Percentiles rank a stretch among this genome's conserved stretches.
Evolutionary conservation across 1,140 invertebrate species (phyloP).

Genomic region (Phenacoccus solenopsis): DNA sequence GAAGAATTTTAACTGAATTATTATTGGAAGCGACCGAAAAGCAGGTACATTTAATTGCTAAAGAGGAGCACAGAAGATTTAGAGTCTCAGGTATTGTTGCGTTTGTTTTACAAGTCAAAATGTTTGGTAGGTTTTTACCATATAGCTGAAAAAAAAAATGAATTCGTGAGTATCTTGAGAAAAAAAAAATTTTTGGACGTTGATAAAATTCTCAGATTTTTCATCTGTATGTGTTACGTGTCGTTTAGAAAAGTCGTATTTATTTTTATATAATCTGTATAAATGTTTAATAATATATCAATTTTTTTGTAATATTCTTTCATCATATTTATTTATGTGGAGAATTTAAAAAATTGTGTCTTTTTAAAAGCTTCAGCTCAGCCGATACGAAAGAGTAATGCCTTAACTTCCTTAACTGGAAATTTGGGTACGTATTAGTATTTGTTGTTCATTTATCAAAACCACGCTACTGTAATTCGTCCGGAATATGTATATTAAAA

Average conservation of each 20-base stretch:
- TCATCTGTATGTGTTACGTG: too few relatives aligned
- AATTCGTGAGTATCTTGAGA: too few relatives aligned
- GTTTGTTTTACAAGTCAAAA: background rate
- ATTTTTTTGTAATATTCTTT: background rate
- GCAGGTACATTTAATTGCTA: slow-evolving; percentile 5
- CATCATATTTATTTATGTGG: background rate
- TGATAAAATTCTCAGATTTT: too few relatives aligned
- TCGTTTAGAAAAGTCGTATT: too few relatives aligned
- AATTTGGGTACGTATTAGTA: background rate
- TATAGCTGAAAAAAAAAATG: too few relatives aligned
- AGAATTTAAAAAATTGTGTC: background rate
- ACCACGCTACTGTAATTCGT: too few relatives aligned
- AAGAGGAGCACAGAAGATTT: background rate
- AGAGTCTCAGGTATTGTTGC: background rate
- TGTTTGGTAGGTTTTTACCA: too few relatives aligned
- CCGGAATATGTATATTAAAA: background rate
- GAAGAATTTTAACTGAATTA: slow-evolving; percentile 77
- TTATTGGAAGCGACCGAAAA: slow-evolving; percentile 70
- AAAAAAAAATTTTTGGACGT: too few relatives aligned
- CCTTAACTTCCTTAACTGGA: slow-evolving; percentile 1
- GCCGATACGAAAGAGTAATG: background rate
- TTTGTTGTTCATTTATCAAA: too few relatives aligned
- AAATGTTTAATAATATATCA: slow-evolving; percentile 4
- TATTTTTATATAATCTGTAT: too few relatives aligned
- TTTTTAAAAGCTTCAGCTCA: background rate